Conservation (phyloP, 2,888 invertebrate species). For the Callinectes sapidus region DNA sequence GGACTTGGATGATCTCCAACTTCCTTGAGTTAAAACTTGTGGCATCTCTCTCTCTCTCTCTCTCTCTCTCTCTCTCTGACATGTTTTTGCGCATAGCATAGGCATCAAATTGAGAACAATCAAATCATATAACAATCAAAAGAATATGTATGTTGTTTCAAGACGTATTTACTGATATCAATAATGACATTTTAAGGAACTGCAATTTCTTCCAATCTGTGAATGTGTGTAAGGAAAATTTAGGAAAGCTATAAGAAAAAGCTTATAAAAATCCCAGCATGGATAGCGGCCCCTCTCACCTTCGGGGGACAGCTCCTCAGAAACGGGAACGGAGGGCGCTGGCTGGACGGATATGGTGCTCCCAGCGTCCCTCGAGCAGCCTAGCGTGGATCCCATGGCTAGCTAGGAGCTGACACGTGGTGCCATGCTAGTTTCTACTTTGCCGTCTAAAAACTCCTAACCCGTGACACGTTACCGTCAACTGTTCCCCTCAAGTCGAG, state of each 20-base stretch:
- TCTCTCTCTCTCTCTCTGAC: too few relatives aligned
- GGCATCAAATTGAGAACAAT: too few relatives aligned
- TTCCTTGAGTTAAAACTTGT: too few relatives aligned
- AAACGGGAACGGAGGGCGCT: neutral
- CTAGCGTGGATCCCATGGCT: constrained; percentile 14
- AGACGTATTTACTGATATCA: too few relatives aligned
- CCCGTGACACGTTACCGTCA: neutral
- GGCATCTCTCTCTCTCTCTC: too few relatives aligned
- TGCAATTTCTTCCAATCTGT: neutral
- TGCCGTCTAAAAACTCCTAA: neutral
- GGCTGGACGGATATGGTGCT: constrained; percentile 18
- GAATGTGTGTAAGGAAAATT: neutral
- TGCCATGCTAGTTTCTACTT: neutral
- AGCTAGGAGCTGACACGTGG: neutral
- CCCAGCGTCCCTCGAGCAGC: neutral
- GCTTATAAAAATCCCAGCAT: too few relatives aligned
- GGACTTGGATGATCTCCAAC: too few relatives aligned
- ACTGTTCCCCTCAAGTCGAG: neutral
- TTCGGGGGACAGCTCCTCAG: neutral
- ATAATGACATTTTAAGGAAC: too few relatives aligned
- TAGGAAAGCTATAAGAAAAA: neutral
- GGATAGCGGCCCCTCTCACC: neutral
- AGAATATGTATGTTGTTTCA: too few relatives aligned
- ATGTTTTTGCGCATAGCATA: too few relatives aligned
- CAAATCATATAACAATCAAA: too few relatives aligned